Base-by-base conservation (phyloP, 2,113 vertebrate genomes). In the Chunga burmeisteri region DNA sequence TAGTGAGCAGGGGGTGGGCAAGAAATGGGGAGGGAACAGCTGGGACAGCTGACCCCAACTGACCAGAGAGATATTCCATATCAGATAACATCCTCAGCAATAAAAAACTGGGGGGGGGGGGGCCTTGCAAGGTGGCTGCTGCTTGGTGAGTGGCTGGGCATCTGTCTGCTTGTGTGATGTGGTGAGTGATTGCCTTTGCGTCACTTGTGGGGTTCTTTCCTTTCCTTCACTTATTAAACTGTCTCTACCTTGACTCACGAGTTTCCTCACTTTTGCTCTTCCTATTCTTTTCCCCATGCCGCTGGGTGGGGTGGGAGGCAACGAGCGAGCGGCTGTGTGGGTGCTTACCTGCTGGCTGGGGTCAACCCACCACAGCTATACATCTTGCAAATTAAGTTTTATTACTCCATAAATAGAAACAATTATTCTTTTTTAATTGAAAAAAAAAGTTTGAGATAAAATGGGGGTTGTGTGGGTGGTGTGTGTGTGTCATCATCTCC, bases 381-480 rank as follows among this genome's bases (percentile, higher is more conserved):
- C 30, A 22, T 32, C n/a, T 84, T 70, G 20, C 10, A 84, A 77
- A 71, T 56, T 36, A 70, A 20, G 25, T 23, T 72, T 72, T 58
- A 34, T 36, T 59, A 25, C 46, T 65, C 23, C 2, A 5, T 21
- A 44, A 70, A 80, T 10, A 74, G 17, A 74, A 95, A 58, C 3
- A 0, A 58, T 7, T n/a, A 22, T 22, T 74, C 2, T 29, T 77
- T 42, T 38, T 59, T 16, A 65, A 65, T 25, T 29, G 17, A 9
- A 14, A n/a, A 58, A 58, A 70, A 38, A 36, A 58, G 2, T 25
- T 49, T 53, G 36, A 34, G 18, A 66, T 16, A 30, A 90, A 86
- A 56, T 7, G 4, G 7, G 6, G 5, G 6, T 7, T 16, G 14
- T 8, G 9, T 7, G 9, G 22, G 1, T 12, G 9, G 26, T 20